Percentiles rank a stretch among this genome's conserved stretches.
Conservation (phyloP, 2,113 vertebrate genomes). For the Mustelus asterias region DNA sequence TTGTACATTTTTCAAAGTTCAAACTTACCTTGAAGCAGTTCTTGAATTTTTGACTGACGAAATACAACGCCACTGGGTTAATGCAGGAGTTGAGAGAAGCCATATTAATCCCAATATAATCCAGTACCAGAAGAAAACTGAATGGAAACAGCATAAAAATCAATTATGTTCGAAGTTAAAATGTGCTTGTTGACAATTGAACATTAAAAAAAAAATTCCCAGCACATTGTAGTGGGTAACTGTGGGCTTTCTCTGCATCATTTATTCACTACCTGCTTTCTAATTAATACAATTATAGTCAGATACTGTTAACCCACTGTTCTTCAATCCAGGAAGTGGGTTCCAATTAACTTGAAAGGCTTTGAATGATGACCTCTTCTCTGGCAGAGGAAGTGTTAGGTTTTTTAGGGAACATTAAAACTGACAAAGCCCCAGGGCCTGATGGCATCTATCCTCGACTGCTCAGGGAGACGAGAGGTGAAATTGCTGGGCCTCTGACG, state of each 20-base stretch:
- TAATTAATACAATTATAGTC: not conserved
- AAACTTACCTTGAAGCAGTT: slow-evolving; percentile 80
- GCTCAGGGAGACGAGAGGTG: no score
- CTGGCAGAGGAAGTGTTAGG: no score
- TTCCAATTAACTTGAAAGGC: not conserved
- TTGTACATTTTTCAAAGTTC: not conserved
- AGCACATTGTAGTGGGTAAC: not conserved
- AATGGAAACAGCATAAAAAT: not conserved
- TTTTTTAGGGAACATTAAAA: no score
- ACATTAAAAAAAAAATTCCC: not conserved
- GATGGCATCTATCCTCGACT: no score
- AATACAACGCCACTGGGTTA: slow-evolving; percentile 85
- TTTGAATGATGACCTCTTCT: not conserved
- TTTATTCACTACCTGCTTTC: not conserved
- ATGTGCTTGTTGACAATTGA: no score
- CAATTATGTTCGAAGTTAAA: not conserved
- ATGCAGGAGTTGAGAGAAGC: slow-evolving; percentile 89
- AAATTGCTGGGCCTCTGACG: no score
- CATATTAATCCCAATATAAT: slow-evolving; percentile 91
- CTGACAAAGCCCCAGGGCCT: no score
- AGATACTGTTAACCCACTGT: not conserved
- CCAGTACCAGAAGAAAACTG: slow-evolving; percentile 82
- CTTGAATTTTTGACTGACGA: slow-evolving; percentile 86
- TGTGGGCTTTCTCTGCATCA: not conserved
- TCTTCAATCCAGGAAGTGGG: not conserved